Conservation (phyloP, 2,888 invertebrate genomes). For the Campoplex nolae region DNA sequence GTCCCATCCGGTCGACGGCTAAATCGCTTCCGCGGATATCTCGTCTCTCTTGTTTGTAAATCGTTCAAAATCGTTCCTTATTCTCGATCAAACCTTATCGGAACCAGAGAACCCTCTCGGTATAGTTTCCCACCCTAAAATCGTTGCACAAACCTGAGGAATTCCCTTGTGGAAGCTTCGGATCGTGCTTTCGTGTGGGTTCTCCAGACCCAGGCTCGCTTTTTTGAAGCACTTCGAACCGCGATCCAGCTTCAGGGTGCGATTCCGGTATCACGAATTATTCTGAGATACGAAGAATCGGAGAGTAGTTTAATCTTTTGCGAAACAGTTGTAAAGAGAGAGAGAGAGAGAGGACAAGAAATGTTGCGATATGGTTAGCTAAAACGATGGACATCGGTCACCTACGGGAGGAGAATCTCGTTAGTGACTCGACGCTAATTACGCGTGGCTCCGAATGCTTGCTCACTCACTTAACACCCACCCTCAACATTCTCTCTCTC, state of each 20-base stretch:
- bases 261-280: not conserved
- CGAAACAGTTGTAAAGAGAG: not conserved
- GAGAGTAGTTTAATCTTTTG: not conserved
- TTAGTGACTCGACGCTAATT: constrained; percentile 81
- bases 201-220: not conserved
- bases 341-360: not conserved
- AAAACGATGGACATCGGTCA: constrained; percentile 33
- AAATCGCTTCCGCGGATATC: not conserved
- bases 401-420: constrained; percentile 73
- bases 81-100: not conserved
- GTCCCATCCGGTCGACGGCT: constrained; percentile 13
- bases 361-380: constrained; percentile 39
- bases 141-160: not conserved
- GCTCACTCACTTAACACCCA: constrained; percentile 80
- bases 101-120: not conserved
- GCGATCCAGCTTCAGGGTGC: too few species aligned
- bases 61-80: not conserved
- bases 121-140: not conserved
- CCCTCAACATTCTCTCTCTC: constrained; percentile 63
- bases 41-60: constrained; percentile 1
- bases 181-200: not conserved
- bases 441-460: constrained; percentile 78
- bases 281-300: not conserved
- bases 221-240: not conserved
- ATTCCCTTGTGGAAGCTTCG: not conserved